Conservation (phyloP, 2,113 vertebrate genomes). For the Sula dactylatra region DNA sequence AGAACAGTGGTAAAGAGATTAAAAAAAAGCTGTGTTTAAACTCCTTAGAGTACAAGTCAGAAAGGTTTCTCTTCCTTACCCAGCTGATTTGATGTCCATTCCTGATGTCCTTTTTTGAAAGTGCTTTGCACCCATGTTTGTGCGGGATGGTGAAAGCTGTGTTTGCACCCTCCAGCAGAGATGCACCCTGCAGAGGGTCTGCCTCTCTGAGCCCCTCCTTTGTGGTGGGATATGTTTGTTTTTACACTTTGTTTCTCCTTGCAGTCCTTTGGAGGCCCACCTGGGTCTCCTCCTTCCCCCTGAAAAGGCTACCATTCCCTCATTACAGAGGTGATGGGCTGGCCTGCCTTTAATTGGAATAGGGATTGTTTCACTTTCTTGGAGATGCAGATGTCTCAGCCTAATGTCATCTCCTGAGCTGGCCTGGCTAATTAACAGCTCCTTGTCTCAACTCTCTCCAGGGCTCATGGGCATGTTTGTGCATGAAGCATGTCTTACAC, state of each 20-base stretch:
- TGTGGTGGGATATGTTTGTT: rapidly evolving
- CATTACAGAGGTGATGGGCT: background rate
- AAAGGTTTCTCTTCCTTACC: background rate
- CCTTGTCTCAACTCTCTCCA: background rate
- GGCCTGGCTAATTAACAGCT: background rate
- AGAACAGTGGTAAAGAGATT: background rate
- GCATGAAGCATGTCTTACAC: background rate
- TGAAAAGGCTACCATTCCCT: background rate
- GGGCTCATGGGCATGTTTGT: background rate
- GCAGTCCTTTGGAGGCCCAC: background rate
- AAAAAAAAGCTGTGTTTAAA: background rate
- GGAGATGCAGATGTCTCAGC: background rate
- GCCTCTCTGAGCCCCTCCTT: background rate
- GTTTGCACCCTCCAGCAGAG: background rate
- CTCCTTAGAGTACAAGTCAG: background rate
- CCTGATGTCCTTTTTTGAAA: background rate
- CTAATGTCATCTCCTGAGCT: background rate
- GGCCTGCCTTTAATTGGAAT: background rate
- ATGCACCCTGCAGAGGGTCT: background rate
- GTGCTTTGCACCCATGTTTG: background rate
- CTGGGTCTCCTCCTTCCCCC: background rate
- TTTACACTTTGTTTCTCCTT: background rate
- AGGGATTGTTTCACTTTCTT: background rate
- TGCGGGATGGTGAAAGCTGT: background rate
- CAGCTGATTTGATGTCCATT: background rate